Evolutionary conservation across 2,113 vertebrate genomes (phyloP).

Genomic region (Pongo pygmaeus): DNA sequence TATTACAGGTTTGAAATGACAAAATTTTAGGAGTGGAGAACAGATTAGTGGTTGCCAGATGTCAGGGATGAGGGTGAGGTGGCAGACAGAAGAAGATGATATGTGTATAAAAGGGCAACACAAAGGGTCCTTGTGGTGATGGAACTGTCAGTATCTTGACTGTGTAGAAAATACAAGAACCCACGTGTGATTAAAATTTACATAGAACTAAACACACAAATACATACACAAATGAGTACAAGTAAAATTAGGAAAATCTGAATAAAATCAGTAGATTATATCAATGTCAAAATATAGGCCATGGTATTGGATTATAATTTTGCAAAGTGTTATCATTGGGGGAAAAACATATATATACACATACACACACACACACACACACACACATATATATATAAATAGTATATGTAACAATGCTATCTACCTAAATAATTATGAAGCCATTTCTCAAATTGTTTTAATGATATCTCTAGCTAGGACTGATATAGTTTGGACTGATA

Average conservation of each 20-base stretch:
- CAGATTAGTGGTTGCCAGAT: neutral
- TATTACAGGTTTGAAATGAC: neutral
- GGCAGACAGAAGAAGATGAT: neutral
- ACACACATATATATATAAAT: neutral
- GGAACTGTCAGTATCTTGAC: neutral
- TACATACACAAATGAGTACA: neutral
- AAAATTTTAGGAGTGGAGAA: neutral
- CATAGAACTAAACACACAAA: neutral
- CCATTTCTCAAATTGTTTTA: neutral
- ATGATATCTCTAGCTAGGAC: neutral
- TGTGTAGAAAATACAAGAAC: neutral
- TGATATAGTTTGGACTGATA: too few species aligned
- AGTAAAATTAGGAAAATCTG: neutral
- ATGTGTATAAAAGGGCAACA: neutral
- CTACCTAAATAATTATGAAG: neutral
- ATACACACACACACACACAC: too few species aligned
- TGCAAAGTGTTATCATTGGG: neutral
- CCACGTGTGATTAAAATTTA: neutral
- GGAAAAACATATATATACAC: neutral
- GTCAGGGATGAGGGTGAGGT: neutral
- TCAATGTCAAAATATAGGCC: neutral
- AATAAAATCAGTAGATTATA: neutral
- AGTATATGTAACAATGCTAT: neutral
- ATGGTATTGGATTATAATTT: neutral
- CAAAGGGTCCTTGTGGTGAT: too few species aligned